Percentiles rank a stretch among this genome's conserved stretches.
phyloP scores from a whole-genome alignment of 2,113 vertebrate genomes.

The Melanerpes aurifrons region DNA sequence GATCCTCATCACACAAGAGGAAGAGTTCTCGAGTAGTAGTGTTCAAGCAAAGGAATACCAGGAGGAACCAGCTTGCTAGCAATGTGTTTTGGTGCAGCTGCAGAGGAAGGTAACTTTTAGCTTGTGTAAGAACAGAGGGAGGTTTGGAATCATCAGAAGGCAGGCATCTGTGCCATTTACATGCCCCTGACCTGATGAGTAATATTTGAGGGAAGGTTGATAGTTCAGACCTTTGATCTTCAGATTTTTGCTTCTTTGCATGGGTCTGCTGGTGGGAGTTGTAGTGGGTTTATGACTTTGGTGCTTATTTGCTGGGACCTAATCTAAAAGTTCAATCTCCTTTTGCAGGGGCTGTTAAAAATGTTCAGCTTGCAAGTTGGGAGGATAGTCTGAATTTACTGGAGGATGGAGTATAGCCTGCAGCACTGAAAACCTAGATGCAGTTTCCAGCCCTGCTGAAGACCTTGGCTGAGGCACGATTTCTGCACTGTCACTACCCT shows the following conservation, averaged over 20 bases:
- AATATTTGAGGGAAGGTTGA: background rate
- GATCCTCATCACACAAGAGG: background rate
- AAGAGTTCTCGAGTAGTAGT: background rate
- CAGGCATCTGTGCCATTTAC: background rate
- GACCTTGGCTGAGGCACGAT: background rate
- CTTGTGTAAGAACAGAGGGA: background rate
- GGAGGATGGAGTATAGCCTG: background rate
- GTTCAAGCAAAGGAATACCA: background rate
- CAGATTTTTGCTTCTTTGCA: background rate
- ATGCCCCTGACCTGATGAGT: background rate
- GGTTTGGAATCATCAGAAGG: background rate
- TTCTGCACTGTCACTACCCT: background rate
- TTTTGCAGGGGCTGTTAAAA: background rate
- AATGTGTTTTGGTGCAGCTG: background rate
- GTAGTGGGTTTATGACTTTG: background rate
- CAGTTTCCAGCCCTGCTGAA: background rate
- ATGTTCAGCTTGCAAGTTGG: background rate
- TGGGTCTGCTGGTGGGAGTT: background rate
- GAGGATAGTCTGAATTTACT: background rate
- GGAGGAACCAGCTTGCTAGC: background rate
- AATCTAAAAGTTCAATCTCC: background rate
- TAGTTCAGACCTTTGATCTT: slow-evolving; percentile 31
- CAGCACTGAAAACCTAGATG: background rate
- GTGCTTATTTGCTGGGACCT: background rate
- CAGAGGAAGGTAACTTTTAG: background rate